Evolutionary conservation across 2,797 vertebrate genomes (phyloP), one percentile per base, ranked within the genome.

Genomic region (Acanthurus leucopareius): DNA sequence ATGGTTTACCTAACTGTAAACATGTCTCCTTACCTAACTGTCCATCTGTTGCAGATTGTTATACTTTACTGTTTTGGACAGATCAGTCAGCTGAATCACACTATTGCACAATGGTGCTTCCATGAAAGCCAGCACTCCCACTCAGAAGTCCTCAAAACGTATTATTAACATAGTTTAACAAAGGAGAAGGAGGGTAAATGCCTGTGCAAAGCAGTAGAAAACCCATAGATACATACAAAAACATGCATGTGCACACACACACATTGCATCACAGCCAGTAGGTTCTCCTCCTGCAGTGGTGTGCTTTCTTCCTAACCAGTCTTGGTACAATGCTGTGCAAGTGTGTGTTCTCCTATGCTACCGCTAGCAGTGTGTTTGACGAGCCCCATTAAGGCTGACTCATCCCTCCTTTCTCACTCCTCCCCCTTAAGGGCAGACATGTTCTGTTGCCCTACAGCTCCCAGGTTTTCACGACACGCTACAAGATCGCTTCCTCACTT

Each of bases 91-190:
- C 75, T 71, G 78, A 87, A 90, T 90, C 80, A 81, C 74, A 77
- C 84, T 78, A 74, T 86, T 75, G 58, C 67, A 90, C 88, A 90
- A 89, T 71, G 62, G 87, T 71, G 80, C 83, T 80, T 84, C 89
- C 85, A 84, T 86, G 83, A 87, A 89, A 88, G 83, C 67, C n/a
- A 86, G 86, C 75, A 81, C 87, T 89, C 83, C 84, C 77, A 85
- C 89, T 87, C 82, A 60, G 82, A 89, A 77, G 75, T 68, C 63
- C 72, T 88, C 77, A 72, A 84, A 90, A 77, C 76, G 10, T 92
- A 61, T 91, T 88, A 94, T 94, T 94, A 93, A 91, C 90, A 94
- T 87, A 91, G 88, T 89, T 93, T 83, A 88, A 82, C 61, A 60
- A 54, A 80, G 70, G 75, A 80, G 84, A 83, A 84, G 79, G 85